Evolutionary conservation across 2,888 invertebrate species (phyloP), one percentile per base, ranked within the genome.

Genomic region (Athalia circularis): DNA sequence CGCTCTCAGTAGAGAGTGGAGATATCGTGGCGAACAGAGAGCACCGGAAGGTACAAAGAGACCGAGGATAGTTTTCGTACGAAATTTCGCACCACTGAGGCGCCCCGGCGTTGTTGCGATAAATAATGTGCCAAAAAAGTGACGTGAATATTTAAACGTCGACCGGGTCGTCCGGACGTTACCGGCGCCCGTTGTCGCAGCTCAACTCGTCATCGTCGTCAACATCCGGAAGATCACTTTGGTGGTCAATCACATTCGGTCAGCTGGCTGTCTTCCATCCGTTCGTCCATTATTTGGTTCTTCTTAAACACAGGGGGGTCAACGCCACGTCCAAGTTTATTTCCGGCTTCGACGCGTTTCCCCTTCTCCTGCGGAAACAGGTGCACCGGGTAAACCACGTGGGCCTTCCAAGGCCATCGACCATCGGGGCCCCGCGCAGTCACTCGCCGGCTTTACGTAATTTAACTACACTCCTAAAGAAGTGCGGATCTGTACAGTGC

Each of bases 281-380:
- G 29, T 29, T 29, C 29, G 29, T 29, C 29, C 29, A 29, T 29
- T 29, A 0, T 29, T 29, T 29, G 29, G 29, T 54, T 29, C 65
- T 15, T 68, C 52, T 52, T 48, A 43, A 15, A 29, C 7, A 61
- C 61, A 45, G 78, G 81, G 82, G 84, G 89, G 89, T 89, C 89
- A 89, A 89, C 89, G 89, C 86, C 88, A 86, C 83, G 81, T 82
- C 81, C 82, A 84, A 82, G 88, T 87, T 88, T 89, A 89, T 89
- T 89, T 89, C 89, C 89, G 88, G 88, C 89, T 86, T 88, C 86
- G 86, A 82, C 84, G 86, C 85, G 79, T 80, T 81, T 80, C 54
- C 70, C 82, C 80, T 80, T 79, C 79, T 80, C 80, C 81, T n/a
- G 77, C 72, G 79, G 76, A 78, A 79, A 80, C 82, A 83, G 84